Evolutionary conservation across 2,888 invertebrate species (phyloP), one percentile per base, ranked within the genome.

Genomic region (Epinotia nisella): DNA sequence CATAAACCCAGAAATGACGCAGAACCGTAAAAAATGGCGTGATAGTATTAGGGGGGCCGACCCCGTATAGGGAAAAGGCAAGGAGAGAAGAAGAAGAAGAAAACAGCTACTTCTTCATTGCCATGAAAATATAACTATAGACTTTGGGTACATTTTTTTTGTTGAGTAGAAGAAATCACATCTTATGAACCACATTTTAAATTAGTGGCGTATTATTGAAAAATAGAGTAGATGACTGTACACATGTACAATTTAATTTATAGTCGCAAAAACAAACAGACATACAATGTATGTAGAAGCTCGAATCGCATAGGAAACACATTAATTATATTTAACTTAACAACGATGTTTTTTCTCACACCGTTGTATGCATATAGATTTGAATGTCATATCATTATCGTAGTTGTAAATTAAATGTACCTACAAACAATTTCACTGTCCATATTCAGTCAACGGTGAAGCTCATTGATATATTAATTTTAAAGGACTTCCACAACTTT

Each of bases 261-360:
- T 60, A 59, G 65, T 39, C 15, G 71, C 59, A 71, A 71, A 71
- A 71, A 71, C 65, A 21, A 39, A 39, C 39, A 24, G 39, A 24
- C 49, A 62, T 45, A 56, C 62, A 35, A 56, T 64, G 35, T 19
- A 41, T 29, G 24, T 13, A 15, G 56, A 51, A 55, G 65, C 51
- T 64, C 55, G 24, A 3, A 55, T 62, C 53, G 70, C 62, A 56
- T 64, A 64, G 19, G 19, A 70, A 70, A 62, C 19, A 35, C 64
- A 71, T 71, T 65, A 58, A 67, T 58, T 67, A 71, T 17, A 58
- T 70, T 49, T 55, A 49, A 13, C 70, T 56, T 64, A 51, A 53
- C 19, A 58, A 19, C 45, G 19, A 21, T 39, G 15, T 15, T 15
- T 66, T 45, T 19, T 53, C 19, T 51, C 35, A 53, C 39, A 64